Base-by-base conservation (phyloP, 2,888 invertebrate species). In the Coenonympha arcania region DNA sequence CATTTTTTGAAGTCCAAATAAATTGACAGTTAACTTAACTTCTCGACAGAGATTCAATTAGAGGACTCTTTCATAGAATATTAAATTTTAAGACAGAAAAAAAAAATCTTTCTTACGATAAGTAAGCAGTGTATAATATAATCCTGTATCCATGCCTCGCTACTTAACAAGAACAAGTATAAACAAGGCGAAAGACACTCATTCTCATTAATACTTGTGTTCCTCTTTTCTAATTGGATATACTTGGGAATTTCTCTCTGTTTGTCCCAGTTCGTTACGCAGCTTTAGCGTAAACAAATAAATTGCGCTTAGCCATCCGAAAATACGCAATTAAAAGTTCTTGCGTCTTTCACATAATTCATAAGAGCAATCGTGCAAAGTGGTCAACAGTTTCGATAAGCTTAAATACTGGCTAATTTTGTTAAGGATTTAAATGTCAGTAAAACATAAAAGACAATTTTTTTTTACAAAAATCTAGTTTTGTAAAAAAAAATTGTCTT, bases 271-370 rank as follows among this genome's bases (percentile, higher is more conserved):
- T 72, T 72, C 61, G 58, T 66, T 65, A 66, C 65, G 57, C 54
- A 66, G 66, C 65, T 51, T 28, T 44, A 19, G 55, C 52, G 66
- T 66, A 76, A 76, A 76, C 76, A 76, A 68, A 75, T 76, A 75
- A 76, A 75, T 76, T 66, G 50, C 55, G 44, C 54, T 56, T 54
- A 50, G 48, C 31, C 44, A 48, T 46, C 48, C 44, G 50, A 48
- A 48, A 54, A 51, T 28, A 41, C 20, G 15, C 47, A 50, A 48
- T 51, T 51, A 51, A 39, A 41, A 30, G 41, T 30, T 41, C 28
- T 19, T 11, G 18, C 28, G 41, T 30, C 41, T 39, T 31, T 22
- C 39, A 31, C 33, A 11, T 42, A 31, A 37, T 26, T 48, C 15
- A 34, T 19, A 36, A 34, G 1, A 13, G 28, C 16, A 31, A 41